Evolutionary conservation across 2,113 vertebrate species (phyloP), one percentile per base, ranked within the genome.

Genomic region (Ctenomys sociabilis): DNA sequence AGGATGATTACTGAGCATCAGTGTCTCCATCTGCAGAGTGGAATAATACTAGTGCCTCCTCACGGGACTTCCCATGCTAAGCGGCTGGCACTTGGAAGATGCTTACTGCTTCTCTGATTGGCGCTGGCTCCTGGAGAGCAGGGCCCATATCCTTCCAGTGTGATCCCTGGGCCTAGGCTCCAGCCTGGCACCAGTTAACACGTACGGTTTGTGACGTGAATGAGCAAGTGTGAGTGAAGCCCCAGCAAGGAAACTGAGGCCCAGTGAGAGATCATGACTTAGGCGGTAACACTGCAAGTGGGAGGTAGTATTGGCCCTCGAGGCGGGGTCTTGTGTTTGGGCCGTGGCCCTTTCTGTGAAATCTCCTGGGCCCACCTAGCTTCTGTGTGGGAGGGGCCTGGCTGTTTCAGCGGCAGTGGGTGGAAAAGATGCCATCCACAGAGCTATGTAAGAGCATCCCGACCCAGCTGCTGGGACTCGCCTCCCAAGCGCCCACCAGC

Each of bases 21-120:
- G 6, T 80, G 70, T 97, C 86, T 91, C 49, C 61, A 59, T 82
- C n/a, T 84, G 32, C 77, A 70, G 77, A 85, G 49, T 40, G 37
- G 72, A 13, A 13, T 57, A 82, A 66, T 82, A 30, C 22, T 59
- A 45, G 40, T n/a, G 19, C 32, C 84, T 84, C 68, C 13, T 82
- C 54, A 17, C 12, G 89, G 43, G 9, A 13, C 43, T 43, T 70
- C 54, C 57, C 32, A 17, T 75, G 90, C 43, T 49, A 57, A 82
- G 32, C 22, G 52, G 64, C 68, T 21, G 14, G 45, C 43, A 4
- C 40, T 64, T 45, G 19, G 9, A 24, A 77, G 64, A 19, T 83
- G 40, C 57, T 52, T 59, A 12, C 13, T 43, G 82, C 80, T 73
- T n/a, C 80, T 81, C 40, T 21, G 13, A 43, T 75, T n/a, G 83